A percentile compares a stretch with the other conserved stretches of the same genome.
phyloP scores from a whole-genome alignment of 2,888 invertebrate genomes.

The Cyclophora albipunctata region DNA sequence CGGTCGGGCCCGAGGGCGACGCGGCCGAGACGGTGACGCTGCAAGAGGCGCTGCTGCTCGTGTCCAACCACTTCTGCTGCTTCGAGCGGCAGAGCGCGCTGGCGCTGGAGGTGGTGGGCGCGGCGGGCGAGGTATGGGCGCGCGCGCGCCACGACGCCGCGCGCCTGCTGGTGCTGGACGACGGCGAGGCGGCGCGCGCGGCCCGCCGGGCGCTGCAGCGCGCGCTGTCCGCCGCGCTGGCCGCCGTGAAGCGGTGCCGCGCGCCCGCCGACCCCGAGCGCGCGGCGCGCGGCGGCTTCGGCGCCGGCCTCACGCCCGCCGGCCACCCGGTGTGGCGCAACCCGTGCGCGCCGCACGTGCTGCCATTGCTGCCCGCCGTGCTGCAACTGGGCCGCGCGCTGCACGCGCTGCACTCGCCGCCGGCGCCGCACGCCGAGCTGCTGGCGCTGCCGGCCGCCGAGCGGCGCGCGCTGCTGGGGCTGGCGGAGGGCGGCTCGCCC shows the following conservation, averaged over 20 bases:
- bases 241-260: conserved; percentile 91
- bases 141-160: conserved; percentile 80
- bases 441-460: conserved; percentile 85
- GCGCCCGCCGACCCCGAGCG: conserved; percentile 91
- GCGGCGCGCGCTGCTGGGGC: conserved; percentile 83
- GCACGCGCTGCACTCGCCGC: conserved; percentile 86
- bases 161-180: conserved; percentile 79
- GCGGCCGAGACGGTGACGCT: conserved; percentile 89
- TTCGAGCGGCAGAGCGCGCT: conserved; percentile 81
- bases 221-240: conserved; percentile 84
- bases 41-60: conserved; percentile 84
- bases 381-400: conserved; percentile 85
- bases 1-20: conserved; percentile 82
- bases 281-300: conserved; percentile 89
- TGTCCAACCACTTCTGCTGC: conserved; percentile 93
- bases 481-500: conserved; percentile 54
- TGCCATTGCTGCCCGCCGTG: conserved; percentile 86
- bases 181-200: conserved; percentile 79
- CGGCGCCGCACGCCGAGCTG: conserved; percentile 79
- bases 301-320: conserved; percentile 82
- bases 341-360: conserved; percentile 88
- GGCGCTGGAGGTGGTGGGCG: conserved; percentile 47
- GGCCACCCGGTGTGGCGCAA: conserved; percentile 90
- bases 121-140: conserved; percentile 81
- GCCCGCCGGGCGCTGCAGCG: conserved; percentile 79